Evolutionary conservation across 1,140 invertebrate genomes (phyloP).

Genomic region (Notospermus geniculatus): DNA sequence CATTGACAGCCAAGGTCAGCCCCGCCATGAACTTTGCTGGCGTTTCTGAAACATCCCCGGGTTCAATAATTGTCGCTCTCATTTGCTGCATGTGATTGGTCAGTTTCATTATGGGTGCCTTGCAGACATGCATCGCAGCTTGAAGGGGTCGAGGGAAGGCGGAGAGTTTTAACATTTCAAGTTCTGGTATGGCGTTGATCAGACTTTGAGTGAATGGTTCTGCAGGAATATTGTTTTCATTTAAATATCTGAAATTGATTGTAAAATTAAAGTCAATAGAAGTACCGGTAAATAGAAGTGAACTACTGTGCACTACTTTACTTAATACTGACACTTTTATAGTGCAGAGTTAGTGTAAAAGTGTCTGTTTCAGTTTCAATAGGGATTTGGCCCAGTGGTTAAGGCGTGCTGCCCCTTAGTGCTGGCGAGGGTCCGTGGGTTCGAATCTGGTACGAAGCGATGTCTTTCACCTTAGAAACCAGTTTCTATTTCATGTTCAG

Average conservation of each 20-base stretch:
- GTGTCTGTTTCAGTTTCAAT: too few species aligned
- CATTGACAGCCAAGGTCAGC: constrained; percentile 77
- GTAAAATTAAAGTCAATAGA: too few species aligned
- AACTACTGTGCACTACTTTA: too few species aligned
- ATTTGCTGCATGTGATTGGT: constrained; percentile 57
- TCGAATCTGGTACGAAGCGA: too few species aligned
- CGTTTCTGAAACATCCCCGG: constrained; percentile 76
- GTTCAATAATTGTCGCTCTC: constrained; percentile 79
- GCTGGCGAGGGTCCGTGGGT: too few species aligned
- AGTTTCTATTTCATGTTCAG: too few species aligned
- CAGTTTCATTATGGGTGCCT: constrained; percentile 30
- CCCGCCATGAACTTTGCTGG: constrained; percentile 92
- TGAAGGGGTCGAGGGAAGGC: constrained; percentile 75
- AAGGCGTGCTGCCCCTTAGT: too few species aligned
- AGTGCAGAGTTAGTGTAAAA: too few species aligned
- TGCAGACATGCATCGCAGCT: constrained; percentile 65
- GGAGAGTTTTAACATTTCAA: constrained; percentile 82
- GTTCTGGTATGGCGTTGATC: constrained; percentile 71
- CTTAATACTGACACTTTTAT: too few species aligned
- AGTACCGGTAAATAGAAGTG: too few species aligned
- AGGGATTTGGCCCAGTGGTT: too few species aligned
- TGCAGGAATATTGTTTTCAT: constrained; percentile 60
- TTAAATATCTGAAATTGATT: constrained; percentile 54
- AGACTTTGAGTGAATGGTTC: constrained; percentile 78
- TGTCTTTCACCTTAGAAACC: too few species aligned